These are phyloP conservation scores for Pterois miles DNA, from an alignment of 2,797 vertebrate genomes.

Conservation along the genomic window DNA sequence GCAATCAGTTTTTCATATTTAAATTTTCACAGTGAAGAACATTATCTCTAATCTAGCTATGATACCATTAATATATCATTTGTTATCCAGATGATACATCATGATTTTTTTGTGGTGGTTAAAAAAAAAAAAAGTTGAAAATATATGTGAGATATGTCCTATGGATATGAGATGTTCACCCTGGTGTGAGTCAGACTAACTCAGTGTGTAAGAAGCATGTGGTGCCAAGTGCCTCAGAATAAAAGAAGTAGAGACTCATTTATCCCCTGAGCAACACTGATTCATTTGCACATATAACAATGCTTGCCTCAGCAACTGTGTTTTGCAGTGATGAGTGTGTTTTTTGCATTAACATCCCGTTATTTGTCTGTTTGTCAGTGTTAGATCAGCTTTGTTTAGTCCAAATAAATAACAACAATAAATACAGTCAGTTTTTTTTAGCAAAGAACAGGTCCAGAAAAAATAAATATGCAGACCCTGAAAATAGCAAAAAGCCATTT, in stretches of 20 bases:
- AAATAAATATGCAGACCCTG: neutral
- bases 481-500: neutral
- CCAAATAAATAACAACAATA: neutral
- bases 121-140: neutral
- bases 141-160: neutral
- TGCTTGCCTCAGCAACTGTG: neutral
- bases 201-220: neutral
- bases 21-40: neutral
- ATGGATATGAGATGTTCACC: neutral
- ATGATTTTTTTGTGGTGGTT: neutral
- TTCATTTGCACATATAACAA: constrained; percentile 24
- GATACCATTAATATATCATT: neutral
- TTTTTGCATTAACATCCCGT: neutral
- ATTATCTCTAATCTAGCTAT: neutral
- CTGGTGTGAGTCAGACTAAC: neutral
- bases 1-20: constrained; percentile 1
- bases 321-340: neutral
- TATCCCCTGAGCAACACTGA: constrained; percentile 5
- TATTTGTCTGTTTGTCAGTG: neutral
- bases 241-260: neutral
- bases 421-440: neutral
- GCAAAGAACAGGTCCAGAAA: neutral
- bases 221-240: neutral
- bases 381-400: neutral
- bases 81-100: neutral